Conservation (phyloP, 1,140 invertebrate species). For the Onthophagus taurus region DNA sequence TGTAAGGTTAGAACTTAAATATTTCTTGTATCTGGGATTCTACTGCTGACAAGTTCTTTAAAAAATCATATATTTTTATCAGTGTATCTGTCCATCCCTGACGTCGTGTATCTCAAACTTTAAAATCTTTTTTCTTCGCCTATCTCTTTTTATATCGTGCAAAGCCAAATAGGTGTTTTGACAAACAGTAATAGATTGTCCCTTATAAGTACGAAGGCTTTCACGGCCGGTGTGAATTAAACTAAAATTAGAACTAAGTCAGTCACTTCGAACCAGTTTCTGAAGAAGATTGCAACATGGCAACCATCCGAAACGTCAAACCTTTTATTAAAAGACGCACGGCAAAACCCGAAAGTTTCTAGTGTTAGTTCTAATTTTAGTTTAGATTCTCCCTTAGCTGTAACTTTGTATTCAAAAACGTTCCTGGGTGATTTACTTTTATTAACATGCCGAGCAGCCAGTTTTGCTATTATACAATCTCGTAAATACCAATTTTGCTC, state of each 20-base stretch:
- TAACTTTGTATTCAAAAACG: no score
- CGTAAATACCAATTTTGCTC: slow-evolving; percentile 2
- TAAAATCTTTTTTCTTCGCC: not conserved
- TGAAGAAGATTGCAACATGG: no score
- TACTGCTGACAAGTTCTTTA: not conserved
- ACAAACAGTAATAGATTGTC: slow-evolving; percentile 5
- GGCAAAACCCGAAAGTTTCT: no score
- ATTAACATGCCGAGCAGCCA: not conserved
- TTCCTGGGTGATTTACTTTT: no score
- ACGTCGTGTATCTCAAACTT: not conserved
- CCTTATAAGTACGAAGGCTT: no score
- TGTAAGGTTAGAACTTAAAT: not conserved
- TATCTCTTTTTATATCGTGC: not conserved
- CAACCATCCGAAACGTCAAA: no score
- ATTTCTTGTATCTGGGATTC: slow-evolving; percentile 6
- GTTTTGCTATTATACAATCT: not conserved
- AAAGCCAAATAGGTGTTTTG: slow-evolving; percentile 2
- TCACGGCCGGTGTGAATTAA: no score
- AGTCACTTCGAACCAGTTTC: no score
- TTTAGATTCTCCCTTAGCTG: no score
- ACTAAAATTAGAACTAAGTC: no score
- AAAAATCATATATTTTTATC: not conserved
- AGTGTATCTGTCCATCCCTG: not conserved
- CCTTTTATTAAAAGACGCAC: no score
- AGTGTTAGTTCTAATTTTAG: no score